Evolutionary conservation across 2,888 invertebrate genomes (phyloP).

Genomic region (Epistrophella euchroma): DNA sequence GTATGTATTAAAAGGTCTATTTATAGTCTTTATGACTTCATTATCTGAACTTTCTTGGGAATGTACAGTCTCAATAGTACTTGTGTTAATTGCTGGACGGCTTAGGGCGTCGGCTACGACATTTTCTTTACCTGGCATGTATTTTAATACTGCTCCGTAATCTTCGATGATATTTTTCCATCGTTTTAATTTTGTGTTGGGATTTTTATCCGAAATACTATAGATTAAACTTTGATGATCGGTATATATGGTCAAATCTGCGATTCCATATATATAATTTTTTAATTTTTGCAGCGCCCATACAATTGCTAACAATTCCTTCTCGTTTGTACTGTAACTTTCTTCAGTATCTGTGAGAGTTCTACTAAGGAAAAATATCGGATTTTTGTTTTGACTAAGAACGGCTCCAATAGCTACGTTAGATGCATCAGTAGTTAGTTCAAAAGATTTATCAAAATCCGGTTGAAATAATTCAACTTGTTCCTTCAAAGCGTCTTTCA

Average conservation of each 20-base stretch:
- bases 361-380: slow-evolving; percentile 3
- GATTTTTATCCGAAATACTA: no score
- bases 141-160: no score
- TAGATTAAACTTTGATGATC: no score
- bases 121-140: not conserved
- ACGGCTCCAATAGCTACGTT: not conserved
- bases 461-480: not conserved
- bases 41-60: not conserved
- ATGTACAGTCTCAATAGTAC: not conserved
- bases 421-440: not conserved
- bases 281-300: not conserved
- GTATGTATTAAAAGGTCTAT: not conserved
- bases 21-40: not conserved
- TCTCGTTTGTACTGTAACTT: not conserved
- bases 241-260: no score
- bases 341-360: slow-evolving; percentile 1
- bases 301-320: not conserved
- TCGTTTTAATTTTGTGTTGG: not conserved
- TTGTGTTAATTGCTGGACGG: not conserved
- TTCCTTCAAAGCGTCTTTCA: not conserved
- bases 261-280: no score
- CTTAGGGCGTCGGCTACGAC: not conserved
- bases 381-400: not conserved
- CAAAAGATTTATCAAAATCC: not conserved
- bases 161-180: not conserved